These are phyloP conservation scores for Anthrax anthrax DNA, from an alignment of 2,888 invertebrate genomes.

Conservation along the genomic window DNA sequence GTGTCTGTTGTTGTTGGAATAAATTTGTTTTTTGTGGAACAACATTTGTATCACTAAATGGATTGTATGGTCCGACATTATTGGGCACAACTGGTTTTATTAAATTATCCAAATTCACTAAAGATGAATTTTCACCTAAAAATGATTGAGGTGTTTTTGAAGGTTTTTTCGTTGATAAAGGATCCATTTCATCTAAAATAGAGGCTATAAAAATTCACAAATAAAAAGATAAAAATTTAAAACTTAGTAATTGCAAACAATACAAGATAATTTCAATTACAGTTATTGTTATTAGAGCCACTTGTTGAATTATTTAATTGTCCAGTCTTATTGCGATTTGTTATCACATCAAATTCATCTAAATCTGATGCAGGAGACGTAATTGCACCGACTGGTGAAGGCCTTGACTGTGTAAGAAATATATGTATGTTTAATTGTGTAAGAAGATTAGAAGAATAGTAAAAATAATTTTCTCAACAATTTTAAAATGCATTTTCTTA, in stretches of 20 bases:
- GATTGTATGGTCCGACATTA: slow-evolving; percentile 31
- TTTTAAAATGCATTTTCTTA: slow-evolving; percentile 14
- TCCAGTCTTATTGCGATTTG: slow-evolving; percentile 50
- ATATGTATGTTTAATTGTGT: neutral
- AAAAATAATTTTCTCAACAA: neutral
- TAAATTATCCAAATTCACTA: slow-evolving; percentile 96
- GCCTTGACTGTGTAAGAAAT: slow-evolving; percentile 14
- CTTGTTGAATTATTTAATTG: slow-evolving; percentile 20
- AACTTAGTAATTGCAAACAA: slow-evolving; percentile 12
- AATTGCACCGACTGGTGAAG: slow-evolving; percentile 18
- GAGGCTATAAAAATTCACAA: slow-evolving; percentile 19
- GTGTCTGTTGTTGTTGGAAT: slow-evolving; percentile 41
- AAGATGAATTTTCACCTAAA: slow-evolving; percentile 88
- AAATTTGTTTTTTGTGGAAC: slow-evolving; percentile 37
- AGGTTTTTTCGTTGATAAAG: slow-evolving; percentile 27
- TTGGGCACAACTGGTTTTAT: slow-evolving; percentile 45
- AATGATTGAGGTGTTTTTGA: slow-evolving; percentile 86
- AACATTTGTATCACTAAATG: slow-evolving; percentile 28
- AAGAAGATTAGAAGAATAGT: too few species aligned
- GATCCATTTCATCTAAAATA: slow-evolving; percentile 33
- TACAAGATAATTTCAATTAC: slow-evolving; percentile 15
- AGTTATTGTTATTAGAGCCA: slow-evolving; percentile 31
- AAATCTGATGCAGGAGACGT: slow-evolving; percentile 49
- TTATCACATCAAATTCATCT: slow-evolving; percentile 78
- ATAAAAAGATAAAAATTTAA: slow-evolving; percentile 2